Conservation (phyloP, 2,888 invertebrate species). For the Thereva nobilitata region DNA sequence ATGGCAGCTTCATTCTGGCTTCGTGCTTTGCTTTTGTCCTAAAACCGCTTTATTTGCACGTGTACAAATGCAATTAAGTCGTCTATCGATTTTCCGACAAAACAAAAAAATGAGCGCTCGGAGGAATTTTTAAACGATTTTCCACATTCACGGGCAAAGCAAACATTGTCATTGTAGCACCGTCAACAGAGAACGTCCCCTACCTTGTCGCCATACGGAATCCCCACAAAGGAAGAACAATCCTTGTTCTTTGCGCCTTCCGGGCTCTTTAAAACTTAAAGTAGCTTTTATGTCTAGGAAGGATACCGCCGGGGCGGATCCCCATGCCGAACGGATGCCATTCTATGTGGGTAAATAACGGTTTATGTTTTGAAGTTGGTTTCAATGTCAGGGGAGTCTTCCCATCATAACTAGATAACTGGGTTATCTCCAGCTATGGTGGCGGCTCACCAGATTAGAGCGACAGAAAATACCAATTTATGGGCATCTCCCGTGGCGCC, state of each 20-base stretch:
- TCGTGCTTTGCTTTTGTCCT: no score
- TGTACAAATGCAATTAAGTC: no score
- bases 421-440: neutral
- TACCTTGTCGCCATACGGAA: neutral
- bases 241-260: neutral
- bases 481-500: neutral
- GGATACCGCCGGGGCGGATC: neutral
- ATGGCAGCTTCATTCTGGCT: no score
- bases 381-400: neutral
- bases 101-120: no score
- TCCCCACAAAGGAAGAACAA: neutral
- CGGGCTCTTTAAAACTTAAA: conserved; percentile 1
- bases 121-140: no score
- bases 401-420: neutral
- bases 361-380: neutral
- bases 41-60: no score
- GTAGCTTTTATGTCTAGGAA: conserved; percentile 1
- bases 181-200: no score
- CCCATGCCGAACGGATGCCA: neutral
- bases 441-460: conserved; percentile 1
- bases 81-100: no score
- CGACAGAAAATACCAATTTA: neutral
- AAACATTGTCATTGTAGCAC: no score
- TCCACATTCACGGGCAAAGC: no score
- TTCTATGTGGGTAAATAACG: no score